Conservation (phyloP, 2,888 invertebrate species). For the Campoplex nolae region DNA sequence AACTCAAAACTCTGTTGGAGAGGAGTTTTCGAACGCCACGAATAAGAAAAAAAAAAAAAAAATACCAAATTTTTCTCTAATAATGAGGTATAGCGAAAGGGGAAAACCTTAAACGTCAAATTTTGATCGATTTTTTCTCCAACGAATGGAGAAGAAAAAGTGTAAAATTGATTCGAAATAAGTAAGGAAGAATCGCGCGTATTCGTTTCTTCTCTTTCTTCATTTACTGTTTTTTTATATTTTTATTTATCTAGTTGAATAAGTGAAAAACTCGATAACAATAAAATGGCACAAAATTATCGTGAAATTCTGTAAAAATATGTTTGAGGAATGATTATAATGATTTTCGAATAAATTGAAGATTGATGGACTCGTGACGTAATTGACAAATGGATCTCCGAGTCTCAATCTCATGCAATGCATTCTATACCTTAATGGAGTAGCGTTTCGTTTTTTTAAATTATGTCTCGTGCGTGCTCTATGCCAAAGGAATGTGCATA, state of each 20-base stretch:
- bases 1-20: too few species aligned
- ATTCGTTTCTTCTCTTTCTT: too few species aligned
- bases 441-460: slow-evolving; percentile 56
- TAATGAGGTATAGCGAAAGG: too few species aligned
- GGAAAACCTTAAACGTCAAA: background rate
- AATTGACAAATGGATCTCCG: slow-evolving; percentile 57
- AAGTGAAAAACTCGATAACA: too few species aligned
- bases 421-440: slow-evolving; percentile 18
- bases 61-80: too few species aligned
- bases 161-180: too few species aligned
- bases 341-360: slow-evolving; percentile 16
- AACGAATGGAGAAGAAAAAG: background rate
- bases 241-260: too few species aligned
- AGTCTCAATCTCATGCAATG: slow-evolving; percentile 40
- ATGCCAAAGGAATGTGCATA: slow-evolving; percentile 23
- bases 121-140: background rate
- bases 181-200: too few species aligned
- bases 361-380: slow-evolving; percentile 13
- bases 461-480: slow-evolving; percentile 43
- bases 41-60: too few species aligned
- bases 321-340: slow-evolving; percentile 1
- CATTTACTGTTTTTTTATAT: too few species aligned
- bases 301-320: background rate
- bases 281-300: background rate
- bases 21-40: too few species aligned